These are phyloP conservation scores for Euproctis similis DNA, from an alignment of 2,888 invertebrate genomes.

Conservation along the genomic window DNA sequence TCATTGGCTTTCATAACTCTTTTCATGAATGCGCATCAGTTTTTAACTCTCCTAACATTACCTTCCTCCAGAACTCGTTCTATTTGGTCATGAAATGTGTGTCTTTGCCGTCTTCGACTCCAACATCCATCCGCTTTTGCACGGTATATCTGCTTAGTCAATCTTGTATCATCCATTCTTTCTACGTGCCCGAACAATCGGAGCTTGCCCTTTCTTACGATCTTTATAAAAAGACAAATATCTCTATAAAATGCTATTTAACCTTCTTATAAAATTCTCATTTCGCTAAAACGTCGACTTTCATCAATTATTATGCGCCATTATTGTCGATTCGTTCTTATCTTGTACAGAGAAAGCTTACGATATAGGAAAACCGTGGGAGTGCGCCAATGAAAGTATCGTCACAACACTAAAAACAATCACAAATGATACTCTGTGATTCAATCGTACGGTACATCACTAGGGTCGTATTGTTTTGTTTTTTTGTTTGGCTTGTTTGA, in stretches of 20 bases:
- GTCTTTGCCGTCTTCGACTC: too few species aligned
- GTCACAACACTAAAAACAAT: slow-evolving; percentile 36
- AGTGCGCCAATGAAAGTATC: slow-evolving; percentile 55
- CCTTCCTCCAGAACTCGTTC: too few species aligned
- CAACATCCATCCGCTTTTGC: too few species aligned
- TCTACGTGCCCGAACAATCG: too few species aligned
- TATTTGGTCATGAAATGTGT: too few species aligned
- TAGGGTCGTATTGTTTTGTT: slow-evolving; percentile 48
- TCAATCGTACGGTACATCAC: slow-evolving; percentile 46
- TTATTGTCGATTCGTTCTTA: slow-evolving; percentile 56
- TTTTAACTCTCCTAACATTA: too few species aligned
- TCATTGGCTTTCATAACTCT: too few species aligned
- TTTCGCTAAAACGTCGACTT: slow-evolving; percentile 32
- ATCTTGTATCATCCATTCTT: too few species aligned
- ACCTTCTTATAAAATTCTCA: slow-evolving; percentile 1
- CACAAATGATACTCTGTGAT: slow-evolving; percentile 40
- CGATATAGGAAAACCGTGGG: slow-evolving; percentile 70
- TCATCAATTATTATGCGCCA: slow-evolving; percentile 45
- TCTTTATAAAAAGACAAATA: too few species aligned
- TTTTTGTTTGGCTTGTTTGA: slow-evolving; percentile 38
- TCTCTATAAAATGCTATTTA: neutral
- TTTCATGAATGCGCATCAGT: too few species aligned
- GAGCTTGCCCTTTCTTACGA: too few species aligned
- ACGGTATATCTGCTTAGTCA: too few species aligned
- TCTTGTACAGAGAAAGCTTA: slow-evolving; percentile 59